Conservation (phyloP, 1,140 invertebrate species). For the Bombus superbus region DNA sequence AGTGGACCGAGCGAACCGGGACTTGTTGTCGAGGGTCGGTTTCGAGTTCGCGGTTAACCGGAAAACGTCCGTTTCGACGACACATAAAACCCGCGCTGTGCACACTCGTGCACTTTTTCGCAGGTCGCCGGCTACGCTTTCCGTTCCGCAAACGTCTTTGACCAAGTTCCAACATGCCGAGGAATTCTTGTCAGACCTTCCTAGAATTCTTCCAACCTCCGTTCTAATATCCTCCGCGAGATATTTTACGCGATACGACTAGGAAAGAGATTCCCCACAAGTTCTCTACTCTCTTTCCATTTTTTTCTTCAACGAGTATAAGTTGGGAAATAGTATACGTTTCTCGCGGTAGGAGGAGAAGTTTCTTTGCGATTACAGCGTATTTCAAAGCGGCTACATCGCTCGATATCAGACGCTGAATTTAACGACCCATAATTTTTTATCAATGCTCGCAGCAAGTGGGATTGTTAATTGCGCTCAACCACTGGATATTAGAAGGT, state of each 20-base stretch:
- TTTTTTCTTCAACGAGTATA: background rate
- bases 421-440: constrained; percentile 27
- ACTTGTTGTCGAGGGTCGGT: constrained; percentile 56
- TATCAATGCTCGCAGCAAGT: background rate
- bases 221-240: constrained; percentile 30
- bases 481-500: background rate
- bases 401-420: background rate
- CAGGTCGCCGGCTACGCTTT: constrained; percentile 33
- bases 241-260: background rate
- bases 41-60: constrained; percentile 67
- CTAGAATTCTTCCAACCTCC: constrained; percentile 16
- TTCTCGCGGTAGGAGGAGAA: background rate
- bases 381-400: background rate
- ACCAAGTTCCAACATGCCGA: background rate
- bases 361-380: background rate
- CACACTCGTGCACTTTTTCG: constrained; percentile 47
- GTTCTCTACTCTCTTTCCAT: background rate
- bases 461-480: constrained; percentile 18
- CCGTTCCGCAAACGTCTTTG: background rate
- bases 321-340: background rate
- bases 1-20: constrained; percentile 54
- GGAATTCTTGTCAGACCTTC: constrained; percentile 9
- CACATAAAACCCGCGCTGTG: constrained; percentile 52
- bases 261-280: no score
- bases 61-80: constrained; percentile 52